Evolutionary conservation across 1,140 invertebrate genomes (phyloP).

Genomic region (Hestina assimilis): DNA sequence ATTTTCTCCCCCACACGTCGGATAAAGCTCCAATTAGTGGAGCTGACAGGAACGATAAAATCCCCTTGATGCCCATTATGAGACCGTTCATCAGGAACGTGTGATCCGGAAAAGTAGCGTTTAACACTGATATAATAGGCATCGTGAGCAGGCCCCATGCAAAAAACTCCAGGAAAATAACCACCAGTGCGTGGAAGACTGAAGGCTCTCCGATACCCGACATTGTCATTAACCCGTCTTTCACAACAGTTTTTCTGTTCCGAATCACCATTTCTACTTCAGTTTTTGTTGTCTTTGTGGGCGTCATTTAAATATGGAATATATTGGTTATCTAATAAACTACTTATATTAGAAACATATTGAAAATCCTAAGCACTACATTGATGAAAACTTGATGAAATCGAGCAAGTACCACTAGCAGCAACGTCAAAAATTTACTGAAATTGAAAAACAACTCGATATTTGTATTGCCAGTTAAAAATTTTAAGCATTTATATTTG

Average conservation of each 20-base stretch:
- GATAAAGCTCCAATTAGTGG: conserved; percentile 97
- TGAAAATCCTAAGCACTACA: conserved; percentile 68
- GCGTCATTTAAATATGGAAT: conserved; percentile 71
- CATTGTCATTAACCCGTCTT: conserved; percentile 77
- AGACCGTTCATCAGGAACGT: conserved; percentile 99
- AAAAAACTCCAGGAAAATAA: conserved; percentile 99
- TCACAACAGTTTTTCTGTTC: conserved; percentile 76
- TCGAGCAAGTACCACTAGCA: conserved; percentile 60
- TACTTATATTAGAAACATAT: conserved; percentile 71
- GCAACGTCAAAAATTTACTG: conserved; percentile 73
- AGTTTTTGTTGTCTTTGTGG: conserved; percentile 75
- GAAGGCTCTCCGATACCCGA: conserved; percentile 95
- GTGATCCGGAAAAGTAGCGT: conserved; percentile 98
- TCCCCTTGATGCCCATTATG: conserved; percentile 98
- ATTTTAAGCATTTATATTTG: no score
- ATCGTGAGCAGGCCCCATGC: conserved; percentile 99
- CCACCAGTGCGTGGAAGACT: conserved; percentile 98
- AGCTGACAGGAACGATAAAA: conserved; percentile 97
- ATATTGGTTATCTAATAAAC: conserved; percentile 56
- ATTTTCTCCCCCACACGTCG: conserved; percentile 98
- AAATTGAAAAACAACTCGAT: conserved; percentile 72
- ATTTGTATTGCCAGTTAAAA: conserved; percentile 51
- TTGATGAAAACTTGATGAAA: conserved; percentile 63
- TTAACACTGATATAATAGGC: conserved; percentile 97
- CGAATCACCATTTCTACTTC: conserved; percentile 79